These are phyloP conservation scores for Drosophila emarginata DNA, from an alignment of 2,888 invertebrate genomes.

Conservation along the genomic window DNA sequence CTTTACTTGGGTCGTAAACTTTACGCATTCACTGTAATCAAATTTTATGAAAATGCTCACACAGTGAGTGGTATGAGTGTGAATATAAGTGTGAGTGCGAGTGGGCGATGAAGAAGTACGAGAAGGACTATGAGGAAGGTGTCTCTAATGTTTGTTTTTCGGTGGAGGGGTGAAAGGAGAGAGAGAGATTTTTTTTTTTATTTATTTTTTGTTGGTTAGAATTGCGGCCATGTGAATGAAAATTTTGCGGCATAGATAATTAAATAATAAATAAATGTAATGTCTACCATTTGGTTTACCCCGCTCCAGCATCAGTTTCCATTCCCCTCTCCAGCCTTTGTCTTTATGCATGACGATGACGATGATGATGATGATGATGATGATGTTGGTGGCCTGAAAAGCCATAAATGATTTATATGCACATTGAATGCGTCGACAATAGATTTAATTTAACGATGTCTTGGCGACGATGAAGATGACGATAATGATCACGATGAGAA, in stretches of 20 bases:
- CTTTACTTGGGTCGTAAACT: constrained; percentile 65
- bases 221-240: constrained; percentile 47
- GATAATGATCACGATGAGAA: constrained; percentile 22
- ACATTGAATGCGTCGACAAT: constrained; percentile 69
- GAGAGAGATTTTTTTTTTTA: constrained; percentile 8
- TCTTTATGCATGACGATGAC: constrained; percentile 8
- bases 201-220: constrained; percentile 38
- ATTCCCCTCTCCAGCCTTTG: not conserved
- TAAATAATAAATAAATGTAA: constrained; percentile 71
- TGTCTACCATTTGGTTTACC: constrained; percentile 57
- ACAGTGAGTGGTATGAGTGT: constrained; percentile 25
- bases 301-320: not conserved
- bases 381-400: constrained; percentile 41
- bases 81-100: constrained; percentile 1
- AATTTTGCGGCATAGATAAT: constrained; percentile 69
- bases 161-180: not conserved
- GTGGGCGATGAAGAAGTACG: constrained; percentile 5
- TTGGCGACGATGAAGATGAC: constrained; percentile 51
- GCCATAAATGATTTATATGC: constrained; percentile 69
- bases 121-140: not conserved
- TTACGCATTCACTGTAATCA: constrained; percentile 70
- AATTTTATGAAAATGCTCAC: constrained; percentile 65
- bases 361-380: not conserved
- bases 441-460: constrained; percentile 70
- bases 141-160: constrained; percentile 48